Conservation (phyloP, 2,797 vertebrate genomes). For the Atherinosoma microstoma region DNA sequence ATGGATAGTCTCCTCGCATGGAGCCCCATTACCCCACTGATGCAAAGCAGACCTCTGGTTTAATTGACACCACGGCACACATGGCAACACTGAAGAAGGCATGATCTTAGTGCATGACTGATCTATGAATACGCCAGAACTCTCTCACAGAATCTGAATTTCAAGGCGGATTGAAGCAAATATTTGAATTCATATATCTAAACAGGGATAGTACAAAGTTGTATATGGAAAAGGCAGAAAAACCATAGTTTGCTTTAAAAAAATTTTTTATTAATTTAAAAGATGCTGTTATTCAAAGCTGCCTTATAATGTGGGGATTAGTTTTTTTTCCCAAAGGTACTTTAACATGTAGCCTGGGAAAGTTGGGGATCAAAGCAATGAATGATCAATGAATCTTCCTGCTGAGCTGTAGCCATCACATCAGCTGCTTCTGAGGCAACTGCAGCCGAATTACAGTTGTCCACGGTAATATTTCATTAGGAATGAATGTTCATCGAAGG, state of each 20-base stretch:
- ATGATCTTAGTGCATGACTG: conserved; percentile 62
- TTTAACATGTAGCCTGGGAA: neutral
- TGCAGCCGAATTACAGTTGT: neutral
- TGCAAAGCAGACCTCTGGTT: conserved; percentile 64
- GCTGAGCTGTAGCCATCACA: neutral
- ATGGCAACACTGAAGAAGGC: conserved; percentile 37
- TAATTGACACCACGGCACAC: conserved; percentile 71
- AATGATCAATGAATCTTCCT: neutral
- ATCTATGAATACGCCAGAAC: conserved; percentile 64
- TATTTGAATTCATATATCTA: conserved; percentile 56
- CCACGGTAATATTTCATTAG: conserved; percentile 27
- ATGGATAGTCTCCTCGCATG: conserved; percentile 50
- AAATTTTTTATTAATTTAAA: too few species aligned
- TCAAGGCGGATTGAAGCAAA: conserved; percentile 35
- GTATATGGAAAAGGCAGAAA: neutral
- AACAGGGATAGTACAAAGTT: conserved; percentile 5
- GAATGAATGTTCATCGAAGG: conserved; percentile 34
- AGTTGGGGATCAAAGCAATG: neutral
- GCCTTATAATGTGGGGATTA: too few species aligned
- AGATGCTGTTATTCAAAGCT: too few species aligned
- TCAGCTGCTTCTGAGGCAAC: neutral
- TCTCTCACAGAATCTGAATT: conserved; percentile 41
- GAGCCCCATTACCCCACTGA: conserved; percentile 55
- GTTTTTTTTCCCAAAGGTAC: too few species aligned
- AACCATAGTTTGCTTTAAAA: neutral